Evolutionary conservation across 2,888 invertebrate genomes (phyloP).

Genomic region (Noctuana brunneofusca): DNA sequence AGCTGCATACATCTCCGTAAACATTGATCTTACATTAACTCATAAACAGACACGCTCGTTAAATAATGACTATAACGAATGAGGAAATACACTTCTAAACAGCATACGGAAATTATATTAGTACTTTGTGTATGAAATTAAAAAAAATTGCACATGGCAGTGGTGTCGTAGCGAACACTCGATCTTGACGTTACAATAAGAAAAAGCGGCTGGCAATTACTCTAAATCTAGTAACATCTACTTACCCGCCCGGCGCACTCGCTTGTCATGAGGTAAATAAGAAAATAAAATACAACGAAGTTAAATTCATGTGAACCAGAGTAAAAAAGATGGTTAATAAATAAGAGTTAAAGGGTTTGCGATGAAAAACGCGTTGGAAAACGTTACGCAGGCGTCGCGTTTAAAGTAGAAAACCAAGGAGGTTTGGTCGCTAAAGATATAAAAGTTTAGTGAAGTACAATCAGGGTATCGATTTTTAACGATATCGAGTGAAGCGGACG

Average conservation of each 20-base stretch:
- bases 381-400: neutral
- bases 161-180: slow-evolving; percentile 77
- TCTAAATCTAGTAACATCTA: slow-evolving; percentile 75
- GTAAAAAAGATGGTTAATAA: slow-evolving; percentile 33
- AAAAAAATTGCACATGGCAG: slow-evolving; percentile 80
- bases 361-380: neutral
- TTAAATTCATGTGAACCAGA: slow-evolving; percentile 27
- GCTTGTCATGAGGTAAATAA: slow-evolving; percentile 39
- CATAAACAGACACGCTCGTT: slow-evolving; percentile 63
- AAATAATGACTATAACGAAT: slow-evolving; percentile 64
- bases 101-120: slow-evolving; percentile 53
- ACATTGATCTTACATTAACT: slow-evolving; percentile 47
- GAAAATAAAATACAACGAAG: slow-evolving; percentile 39
- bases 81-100: slow-evolving; percentile 67
- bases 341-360: slow-evolving; percentile 22
- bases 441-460: slow-evolving; percentile 37
- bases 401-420: neutral
- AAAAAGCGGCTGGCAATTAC: slow-evolving; percentile 80
- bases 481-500: slow-evolving; percentile 51
- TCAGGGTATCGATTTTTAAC: slow-evolving; percentile 34
- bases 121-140: slow-evolving; percentile 63
- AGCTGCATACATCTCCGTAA: slow-evolving; percentile 61
- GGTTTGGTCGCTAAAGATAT: neutral
- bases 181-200: slow-evolving; percentile 67
- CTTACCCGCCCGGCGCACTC: slow-evolving; percentile 62